These are phyloP conservation scores for Pachypeltis micranthus DNA, from an alignment of 1,140 invertebrate genomes.

Conservation along the genomic window DNA sequence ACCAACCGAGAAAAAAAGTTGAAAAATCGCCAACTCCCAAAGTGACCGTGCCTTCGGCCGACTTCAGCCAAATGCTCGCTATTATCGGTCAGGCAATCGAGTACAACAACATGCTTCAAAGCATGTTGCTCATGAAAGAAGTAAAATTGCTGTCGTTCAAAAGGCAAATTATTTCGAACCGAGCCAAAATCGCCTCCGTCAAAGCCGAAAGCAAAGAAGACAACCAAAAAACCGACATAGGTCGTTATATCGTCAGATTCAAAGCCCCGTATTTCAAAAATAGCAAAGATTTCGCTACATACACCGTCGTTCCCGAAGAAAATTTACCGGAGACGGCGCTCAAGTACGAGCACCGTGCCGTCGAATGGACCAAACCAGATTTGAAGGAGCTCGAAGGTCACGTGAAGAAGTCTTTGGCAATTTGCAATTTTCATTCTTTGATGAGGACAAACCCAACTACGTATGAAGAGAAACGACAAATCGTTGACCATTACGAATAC, in stretches of 20 bases:
- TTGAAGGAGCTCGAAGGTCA: background rate
- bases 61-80: no score
- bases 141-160: background rate
- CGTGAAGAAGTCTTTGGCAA: background rate
- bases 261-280: constrained; percentile 1
- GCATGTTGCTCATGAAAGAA: background rate
- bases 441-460: background rate
- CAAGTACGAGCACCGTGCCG: background rate
- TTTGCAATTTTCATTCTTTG: background rate
- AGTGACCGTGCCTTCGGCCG: no score
- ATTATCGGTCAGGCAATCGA: background rate
- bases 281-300: background rate
- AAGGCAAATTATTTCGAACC: background rate
- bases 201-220: background rate
- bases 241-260: background rate
- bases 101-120: background rate
- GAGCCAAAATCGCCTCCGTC: no score
- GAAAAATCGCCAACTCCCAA: no score
- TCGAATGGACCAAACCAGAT: background rate
- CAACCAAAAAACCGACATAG: background rate
- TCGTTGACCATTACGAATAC: background rate
- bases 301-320: background rate
- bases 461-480: background rate
- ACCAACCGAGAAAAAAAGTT: no score
- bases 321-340: background rate